Evolutionary conservation across 2,113 vertebrate species (phyloP), one percentile per base, ranked within the genome.

Genomic region (Alligator sinensis): DNA sequence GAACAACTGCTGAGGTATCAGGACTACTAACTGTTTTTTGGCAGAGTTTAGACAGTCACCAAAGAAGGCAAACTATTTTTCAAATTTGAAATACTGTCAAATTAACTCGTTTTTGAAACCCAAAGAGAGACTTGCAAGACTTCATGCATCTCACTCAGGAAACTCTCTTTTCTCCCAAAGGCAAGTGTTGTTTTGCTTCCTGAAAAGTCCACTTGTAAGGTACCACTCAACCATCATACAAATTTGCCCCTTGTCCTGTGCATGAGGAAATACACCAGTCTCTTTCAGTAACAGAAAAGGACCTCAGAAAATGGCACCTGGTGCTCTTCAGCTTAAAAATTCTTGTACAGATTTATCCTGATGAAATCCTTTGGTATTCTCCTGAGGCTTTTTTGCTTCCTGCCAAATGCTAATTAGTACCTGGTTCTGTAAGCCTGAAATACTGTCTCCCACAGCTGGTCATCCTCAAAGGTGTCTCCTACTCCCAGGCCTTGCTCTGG

Each of bases 301-400:
- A 91, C 57, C 78, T 96, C 83, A 90, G 90, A 91, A 97, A 93
- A 95, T 93, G 91, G 84, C 88, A 87, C 96, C 87, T 94, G 87
- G 80, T 92, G 59, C 59, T 96, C 86, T 92, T 92, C 93, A 93
- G 83, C 88, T 91, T 79, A 82, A 76, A 84, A 89, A 70, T 89
- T 93, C 92, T 92, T 94, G 25, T 91, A 92, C 63, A 62, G n/a
- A 66, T 94, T 95, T 96, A 94, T 95, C 90, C 93, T 88, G 78
- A 91, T 91, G 84, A 97, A 97, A 97, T 96, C 89, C 94, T 96
- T 91, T 95, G 87, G 77, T 87, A 93, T 96, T 92, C 96, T 97
- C 89, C 91, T n/a, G 91, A 94, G 91, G 82, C 89, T 94, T 93
- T 97, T 94, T 92, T 94, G 21, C 80, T 95, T 93, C 83, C 78